Base-by-base conservation (phyloP, 2,888 invertebrate species). In the Dasysyrphus tricinctus region DNA sequence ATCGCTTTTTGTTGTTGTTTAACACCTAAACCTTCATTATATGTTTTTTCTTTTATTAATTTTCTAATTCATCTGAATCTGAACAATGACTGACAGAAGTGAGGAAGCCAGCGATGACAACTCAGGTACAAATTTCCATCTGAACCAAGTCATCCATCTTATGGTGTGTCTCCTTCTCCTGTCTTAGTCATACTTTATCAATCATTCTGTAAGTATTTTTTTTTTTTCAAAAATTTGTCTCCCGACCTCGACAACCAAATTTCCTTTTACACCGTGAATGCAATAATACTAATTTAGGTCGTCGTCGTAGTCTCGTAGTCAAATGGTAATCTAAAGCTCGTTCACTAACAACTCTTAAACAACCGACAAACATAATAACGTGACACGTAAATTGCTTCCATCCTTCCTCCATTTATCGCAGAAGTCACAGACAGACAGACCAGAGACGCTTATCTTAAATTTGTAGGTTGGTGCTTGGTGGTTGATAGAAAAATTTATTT, bases 381-480 rank as follows among this genome's bases (percentile, higher is more conserved):
- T 63, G 63, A 63, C 63, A 63, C 32, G 16, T 63, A 63, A 63
- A 63, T 63, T 63, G 44, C 29, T 63, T 63, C 5, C 63, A 44
- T 63, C 63, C 63, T 63, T 44, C 61, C n/a, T 42, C n/a, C 9
- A 57, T 32, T 49, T 49, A 24, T 56, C 16, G 14, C 44, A 29
- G 14, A 63, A 29, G 11, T 14, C 57, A 63, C 44, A 63, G 63
- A 39, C 75, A 76, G 76, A 69, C 77, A 51, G 76, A 73, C 67
- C 5, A 51, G 7, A 63, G n/a, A 44, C 24, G 37, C 34, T 79
- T 79, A 83, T 83, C 75, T 63, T 7, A 39, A 78, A 65, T 24
- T 74, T 42, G 74, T 83, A 59, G 82, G 82, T 42, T 54, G 37
- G 37, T 29, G 34, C 3, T 44, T 34, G 57, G 3, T 32, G 12